A percentile compares a stretch with the other conserved stretches of the same genome.
phyloP scores from a whole-genome alignment of 2,888 invertebrate species.

The Onthophagus sagittarius region DNA sequence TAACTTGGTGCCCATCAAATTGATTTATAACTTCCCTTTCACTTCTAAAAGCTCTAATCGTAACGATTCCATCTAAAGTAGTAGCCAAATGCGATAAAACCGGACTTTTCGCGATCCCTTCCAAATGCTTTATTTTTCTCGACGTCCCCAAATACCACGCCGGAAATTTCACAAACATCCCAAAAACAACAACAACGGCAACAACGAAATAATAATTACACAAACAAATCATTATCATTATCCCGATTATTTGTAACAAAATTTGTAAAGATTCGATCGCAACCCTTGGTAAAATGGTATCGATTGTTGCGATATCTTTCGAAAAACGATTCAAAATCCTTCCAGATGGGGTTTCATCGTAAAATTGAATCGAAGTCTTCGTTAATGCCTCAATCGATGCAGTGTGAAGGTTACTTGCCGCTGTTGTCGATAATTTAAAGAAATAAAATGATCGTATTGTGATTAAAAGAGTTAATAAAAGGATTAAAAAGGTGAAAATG shows the following conservation, averaged over 20 bases:
- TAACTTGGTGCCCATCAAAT: slow-evolving; percentile 55
- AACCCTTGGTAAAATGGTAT: slow-evolving; percentile 54
- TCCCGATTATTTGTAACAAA: slow-evolving; percentile 64
- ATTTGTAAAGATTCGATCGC: slow-evolving; percentile 55
- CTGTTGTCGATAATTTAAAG: slow-evolving; percentile 63
- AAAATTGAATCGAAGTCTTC: slow-evolving; percentile 75
- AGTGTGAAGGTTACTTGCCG: slow-evolving; percentile 73
- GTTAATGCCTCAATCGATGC: slow-evolving; percentile 79
- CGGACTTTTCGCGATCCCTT: slow-evolving; percentile 66
- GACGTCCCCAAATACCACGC: slow-evolving; percentile 64
- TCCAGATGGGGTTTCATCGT: slow-evolving; percentile 79
- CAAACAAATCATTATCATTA: slow-evolving; percentile 64
- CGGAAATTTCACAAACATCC: slow-evolving; percentile 61
- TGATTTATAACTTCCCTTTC: slow-evolving; percentile 57
- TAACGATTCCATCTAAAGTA: slow-evolving; percentile 68
- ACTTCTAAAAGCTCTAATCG: slow-evolving; percentile 67
- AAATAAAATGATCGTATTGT: slow-evolving; percentile 38
- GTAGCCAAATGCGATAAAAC: slow-evolving; percentile 75
- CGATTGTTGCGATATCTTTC: slow-evolving; percentile 66
- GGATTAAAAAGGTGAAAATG: slow-evolving; percentile 58
- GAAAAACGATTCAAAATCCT: slow-evolving; percentile 24
- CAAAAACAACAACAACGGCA: slow-evolving; percentile 57
- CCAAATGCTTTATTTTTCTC: slow-evolving; percentile 63
- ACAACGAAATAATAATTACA: slow-evolving; percentile 64
- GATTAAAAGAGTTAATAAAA: slow-evolving; percentile 58